phyloP scores from a whole-genome alignment of 1,140 invertebrate genomes.

The Microvelia longipes region DNA sequence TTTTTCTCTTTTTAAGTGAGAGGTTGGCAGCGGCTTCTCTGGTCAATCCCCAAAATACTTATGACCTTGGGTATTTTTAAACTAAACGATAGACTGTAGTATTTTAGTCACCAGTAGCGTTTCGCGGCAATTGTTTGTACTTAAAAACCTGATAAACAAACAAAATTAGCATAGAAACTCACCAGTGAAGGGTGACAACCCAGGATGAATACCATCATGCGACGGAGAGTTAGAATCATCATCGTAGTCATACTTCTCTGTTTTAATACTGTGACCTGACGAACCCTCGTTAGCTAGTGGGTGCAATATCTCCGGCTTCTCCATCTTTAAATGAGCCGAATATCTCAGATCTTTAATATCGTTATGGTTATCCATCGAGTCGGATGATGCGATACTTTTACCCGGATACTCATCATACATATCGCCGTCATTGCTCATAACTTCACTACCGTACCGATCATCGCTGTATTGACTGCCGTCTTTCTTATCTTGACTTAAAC shows the following conservation, averaged over 20 bases:
- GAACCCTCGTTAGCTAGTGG: background rate
- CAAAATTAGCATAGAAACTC: no score
- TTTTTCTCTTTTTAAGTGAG: no score
- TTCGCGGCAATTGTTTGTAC: no score
- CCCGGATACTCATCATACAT: background rate
- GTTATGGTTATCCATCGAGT: background rate
- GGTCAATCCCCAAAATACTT: no score
- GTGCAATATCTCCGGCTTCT: background rate
- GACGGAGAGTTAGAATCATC: background rate
- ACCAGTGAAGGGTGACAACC: background rate
- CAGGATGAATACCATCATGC: background rate
- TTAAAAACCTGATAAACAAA: no score
- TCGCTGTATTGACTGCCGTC: background rate
- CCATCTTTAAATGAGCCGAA: background rate
- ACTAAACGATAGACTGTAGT: no score
- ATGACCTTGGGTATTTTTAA: no score
- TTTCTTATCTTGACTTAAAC: constrained; percentile 38
- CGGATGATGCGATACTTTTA: background rate
- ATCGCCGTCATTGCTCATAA: background rate
- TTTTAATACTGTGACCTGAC: background rate
- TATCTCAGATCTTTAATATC: background rate
- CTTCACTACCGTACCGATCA: background rate
- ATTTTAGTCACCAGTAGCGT: no score
- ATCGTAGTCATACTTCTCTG: background rate
- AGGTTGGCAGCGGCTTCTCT: no score